Evolutionary conservation across 2,113 vertebrate species (phyloP).

Genomic region (Caretta caretta): DNA sequence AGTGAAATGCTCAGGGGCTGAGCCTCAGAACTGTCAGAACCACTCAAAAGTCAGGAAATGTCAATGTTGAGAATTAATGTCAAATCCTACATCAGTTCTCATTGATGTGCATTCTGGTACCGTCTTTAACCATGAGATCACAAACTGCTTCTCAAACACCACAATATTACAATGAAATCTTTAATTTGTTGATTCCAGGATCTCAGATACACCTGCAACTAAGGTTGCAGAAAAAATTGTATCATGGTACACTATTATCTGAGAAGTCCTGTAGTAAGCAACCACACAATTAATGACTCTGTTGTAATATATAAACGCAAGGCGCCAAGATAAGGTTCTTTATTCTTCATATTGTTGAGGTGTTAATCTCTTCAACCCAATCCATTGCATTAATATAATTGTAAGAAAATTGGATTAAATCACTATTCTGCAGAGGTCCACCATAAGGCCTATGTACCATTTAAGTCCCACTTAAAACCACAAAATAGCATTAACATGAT

Average conservation of each 20-base stretch:
- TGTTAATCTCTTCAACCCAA: neutral
- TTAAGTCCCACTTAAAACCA: neutral
- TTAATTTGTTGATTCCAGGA: rapidly evolving
- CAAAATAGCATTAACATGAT: neutral
- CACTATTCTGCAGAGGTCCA: neutral
- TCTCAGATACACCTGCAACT: neutral
- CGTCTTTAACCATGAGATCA: neutral
- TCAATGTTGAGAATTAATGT: neutral
- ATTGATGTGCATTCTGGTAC: neutral
- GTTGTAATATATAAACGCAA: rapidly evolving
- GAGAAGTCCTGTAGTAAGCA: no score
- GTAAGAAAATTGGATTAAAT: rapidly evolving
- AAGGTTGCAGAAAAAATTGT: neutral
- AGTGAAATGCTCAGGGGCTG: neutral
- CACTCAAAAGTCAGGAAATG: neutral
- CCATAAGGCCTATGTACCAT: rapidly evolving
- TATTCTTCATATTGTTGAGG: neutral
- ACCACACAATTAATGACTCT: neutral
- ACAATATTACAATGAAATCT: rapidly evolving
- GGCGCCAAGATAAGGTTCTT: neutral
- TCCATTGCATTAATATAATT: rapidly evolving
- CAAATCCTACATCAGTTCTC: neutral
- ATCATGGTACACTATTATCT: rapidly evolving
- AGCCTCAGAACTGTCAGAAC: neutral
- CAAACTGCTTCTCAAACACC: neutral